phyloP scores from a whole-genome alignment of 1,140 invertebrate genomes.

The Trichogramma pretiosum region DNA sequence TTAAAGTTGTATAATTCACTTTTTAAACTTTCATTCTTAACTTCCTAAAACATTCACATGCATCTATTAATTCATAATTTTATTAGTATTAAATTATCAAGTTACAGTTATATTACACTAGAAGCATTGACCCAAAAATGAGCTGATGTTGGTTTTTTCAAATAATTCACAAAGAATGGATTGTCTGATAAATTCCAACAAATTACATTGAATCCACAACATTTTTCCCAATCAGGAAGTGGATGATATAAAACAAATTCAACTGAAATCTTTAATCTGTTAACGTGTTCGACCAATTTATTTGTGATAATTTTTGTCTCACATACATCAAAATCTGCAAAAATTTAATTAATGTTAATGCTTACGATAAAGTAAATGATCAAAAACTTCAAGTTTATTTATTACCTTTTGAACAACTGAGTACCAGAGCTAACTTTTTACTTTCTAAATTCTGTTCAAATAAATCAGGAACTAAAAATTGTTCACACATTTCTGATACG shows the following conservation, averaged over 20 bases:
- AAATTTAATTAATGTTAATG: slow-evolving; percentile 25
- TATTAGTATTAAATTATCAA: no score
- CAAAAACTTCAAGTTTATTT: neutral
- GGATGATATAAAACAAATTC: slow-evolving; percentile 49
- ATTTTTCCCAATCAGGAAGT: slow-evolving; percentile 56
- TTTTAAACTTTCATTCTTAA: slow-evolving; percentile 11
- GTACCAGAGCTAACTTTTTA: no score
- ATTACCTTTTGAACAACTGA: neutral
- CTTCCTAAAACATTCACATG: no score
- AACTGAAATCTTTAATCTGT: slow-evolving; percentile 37
- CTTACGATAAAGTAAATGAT: neutral
- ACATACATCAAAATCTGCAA: slow-evolving; percentile 50
- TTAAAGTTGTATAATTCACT: no score
- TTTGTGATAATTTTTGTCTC: slow-evolving; percentile 54
- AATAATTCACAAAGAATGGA: slow-evolving; percentile 31
- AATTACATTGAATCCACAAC: slow-evolving; percentile 55
- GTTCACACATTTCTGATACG: no score
- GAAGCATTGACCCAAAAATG: slow-evolving; percentile 41
- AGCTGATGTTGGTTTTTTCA: slow-evolving; percentile 41
- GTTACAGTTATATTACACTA: no score
- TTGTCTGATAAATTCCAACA: slow-evolving; percentile 45
- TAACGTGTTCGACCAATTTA: slow-evolving; percentile 47
- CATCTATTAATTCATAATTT: no score
- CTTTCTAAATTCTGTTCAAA: no score
- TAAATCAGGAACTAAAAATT: no score